phyloP scores from a whole-genome alignment of 2,888 invertebrate genomes.

The Eretmocerus hayati region DNA sequence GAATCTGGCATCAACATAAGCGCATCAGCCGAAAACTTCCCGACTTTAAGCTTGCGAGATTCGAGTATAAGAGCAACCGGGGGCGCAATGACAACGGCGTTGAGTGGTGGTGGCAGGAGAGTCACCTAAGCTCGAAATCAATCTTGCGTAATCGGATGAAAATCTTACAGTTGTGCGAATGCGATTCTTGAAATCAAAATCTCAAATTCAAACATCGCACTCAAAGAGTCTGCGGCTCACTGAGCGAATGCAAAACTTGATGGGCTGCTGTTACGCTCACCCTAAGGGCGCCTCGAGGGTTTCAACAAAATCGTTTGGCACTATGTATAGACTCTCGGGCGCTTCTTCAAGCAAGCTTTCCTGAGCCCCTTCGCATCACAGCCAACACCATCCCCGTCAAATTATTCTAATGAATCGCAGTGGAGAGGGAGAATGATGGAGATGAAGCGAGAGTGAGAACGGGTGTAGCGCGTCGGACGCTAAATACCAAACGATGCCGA shows the following conservation, averaged over 20 bases:
- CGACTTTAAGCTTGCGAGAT: not conserved
- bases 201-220: constrained; percentile 38
- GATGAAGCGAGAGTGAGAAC: constrained; percentile 8
- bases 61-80: not conserved
- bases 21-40: constrained; percentile 10
- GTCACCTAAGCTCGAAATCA: no score
- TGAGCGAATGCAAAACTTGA: no score
- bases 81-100: no score
- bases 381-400: constrained; percentile 26
- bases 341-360: constrained; percentile 21
- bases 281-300: constrained; percentile 3
- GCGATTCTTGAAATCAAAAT: constrained; percentile 34
- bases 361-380: constrained; percentile 25
- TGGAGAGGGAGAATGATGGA: not conserved
- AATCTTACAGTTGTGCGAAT: constrained; percentile 24
- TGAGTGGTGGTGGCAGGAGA: no score
- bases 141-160: constrained; percentile 33
- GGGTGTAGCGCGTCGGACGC: constrained; percentile 4
- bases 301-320: constrained; percentile 5
- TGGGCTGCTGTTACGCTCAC: no score
- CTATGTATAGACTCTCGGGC: no score
- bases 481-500: constrained; percentile 17
- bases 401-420: constrained; percentile 33
- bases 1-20: constrained; percentile 9
- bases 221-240: constrained; percentile 30